A percentile compares a stretch with the other conserved stretches of the same genome.
phyloP scores from a whole-genome alignment of 92 coral and sea anemone species.

The Umimayanthus chanpuru region DNA sequence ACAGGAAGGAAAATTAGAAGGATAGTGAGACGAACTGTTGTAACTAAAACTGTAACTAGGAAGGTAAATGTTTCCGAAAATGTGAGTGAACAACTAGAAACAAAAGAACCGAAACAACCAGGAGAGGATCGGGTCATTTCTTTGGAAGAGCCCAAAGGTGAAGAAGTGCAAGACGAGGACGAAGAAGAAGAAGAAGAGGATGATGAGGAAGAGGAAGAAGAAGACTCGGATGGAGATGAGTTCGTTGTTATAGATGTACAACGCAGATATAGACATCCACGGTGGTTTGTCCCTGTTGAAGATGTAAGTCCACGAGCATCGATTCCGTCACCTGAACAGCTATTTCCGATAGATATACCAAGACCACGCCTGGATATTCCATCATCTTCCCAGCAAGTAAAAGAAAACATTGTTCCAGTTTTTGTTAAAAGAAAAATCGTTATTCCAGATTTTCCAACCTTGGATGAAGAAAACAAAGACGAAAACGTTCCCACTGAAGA shows the following conservation, averaged over 20 bases:
- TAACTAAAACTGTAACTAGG: slow-evolving; percentile 41
- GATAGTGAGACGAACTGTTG: slow-evolving; percentile 17
- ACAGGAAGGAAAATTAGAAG: slow-evolving; percentile 12
- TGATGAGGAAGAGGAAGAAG: slow-evolving; percentile 3
- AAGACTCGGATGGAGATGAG: slow-evolving; percentile 18
- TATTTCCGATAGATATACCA: slow-evolving; percentile 11
- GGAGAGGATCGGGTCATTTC: background rate
- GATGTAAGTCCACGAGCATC: background rate
- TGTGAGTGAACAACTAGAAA: slow-evolving; percentile 20
- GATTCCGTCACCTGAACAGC: slow-evolving; percentile 7
- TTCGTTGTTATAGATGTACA: slow-evolving; percentile 7
- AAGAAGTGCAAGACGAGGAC: slow-evolving; percentile 18
- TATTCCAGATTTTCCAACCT: slow-evolving; percentile 14
- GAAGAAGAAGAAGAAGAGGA: slow-evolving; percentile 15
- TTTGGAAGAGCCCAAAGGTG: background rate
- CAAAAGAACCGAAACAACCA: slow-evolving; percentile 9
- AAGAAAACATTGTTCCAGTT: background rate
- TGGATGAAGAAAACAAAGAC: slow-evolving; percentile 16
- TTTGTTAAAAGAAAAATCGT: background rate
- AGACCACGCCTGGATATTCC: background rate
- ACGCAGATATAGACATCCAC: slow-evolving; percentile 9
- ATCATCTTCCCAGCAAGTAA: background rate
- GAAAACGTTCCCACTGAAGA: slow-evolving; percentile 47
- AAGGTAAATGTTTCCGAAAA: slow-evolving; percentile 3
- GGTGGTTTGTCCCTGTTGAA: slow-evolving; percentile 17